Conservation (phyloP, 2,797 vertebrate species). For the Catamblyrhynchus diadema region DNA sequence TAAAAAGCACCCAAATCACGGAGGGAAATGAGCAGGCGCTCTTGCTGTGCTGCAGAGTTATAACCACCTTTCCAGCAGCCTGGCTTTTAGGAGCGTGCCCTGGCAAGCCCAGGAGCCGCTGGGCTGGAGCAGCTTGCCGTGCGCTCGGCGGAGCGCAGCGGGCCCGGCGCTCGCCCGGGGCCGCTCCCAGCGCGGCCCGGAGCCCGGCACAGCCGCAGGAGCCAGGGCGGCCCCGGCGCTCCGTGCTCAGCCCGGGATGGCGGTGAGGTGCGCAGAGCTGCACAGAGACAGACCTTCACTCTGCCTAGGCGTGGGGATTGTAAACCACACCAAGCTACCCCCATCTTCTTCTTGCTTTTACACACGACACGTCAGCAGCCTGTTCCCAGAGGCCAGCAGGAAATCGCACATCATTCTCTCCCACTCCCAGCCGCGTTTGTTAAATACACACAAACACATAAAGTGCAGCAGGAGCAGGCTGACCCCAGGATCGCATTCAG, state of each 20-base stretch:
- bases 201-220: accelerated
- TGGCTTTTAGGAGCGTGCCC: background rate
- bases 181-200: background rate
- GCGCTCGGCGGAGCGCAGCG: background rate
- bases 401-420: background rate
- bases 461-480: background rate
- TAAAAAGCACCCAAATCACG: background rate
- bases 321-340: background rate
- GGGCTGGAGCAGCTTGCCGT: background rate
- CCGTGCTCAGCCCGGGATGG: accelerated
- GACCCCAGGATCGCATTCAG: background rate
- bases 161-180: background rate
- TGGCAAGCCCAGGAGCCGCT: accelerated
- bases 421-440: accelerated
- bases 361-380: background rate
- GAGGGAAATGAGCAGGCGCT: background rate
- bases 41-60: background rate
- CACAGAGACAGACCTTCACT: background rate
- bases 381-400: background rate
- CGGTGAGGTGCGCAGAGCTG: accelerated
- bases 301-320: background rate
- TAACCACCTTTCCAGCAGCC: background rate
- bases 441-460: accelerated
- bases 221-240: background rate
- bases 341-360: background rate